Evolutionary conservation across 2,797 vertebrate species (phyloP).

Genomic region (Pteropus rufus): DNA sequence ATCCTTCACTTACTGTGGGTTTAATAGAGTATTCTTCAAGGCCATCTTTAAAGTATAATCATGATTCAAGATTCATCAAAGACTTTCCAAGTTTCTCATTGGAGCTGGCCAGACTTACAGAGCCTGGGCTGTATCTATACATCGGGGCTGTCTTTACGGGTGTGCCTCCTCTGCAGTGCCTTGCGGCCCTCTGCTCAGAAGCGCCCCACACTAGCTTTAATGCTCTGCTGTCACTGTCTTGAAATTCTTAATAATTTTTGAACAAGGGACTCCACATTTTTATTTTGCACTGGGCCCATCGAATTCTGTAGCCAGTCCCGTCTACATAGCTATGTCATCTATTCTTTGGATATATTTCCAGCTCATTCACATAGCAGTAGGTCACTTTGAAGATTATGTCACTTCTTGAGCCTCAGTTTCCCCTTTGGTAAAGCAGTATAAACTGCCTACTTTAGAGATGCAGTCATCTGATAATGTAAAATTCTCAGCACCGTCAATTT

Average conservation of each 20-base stretch:
- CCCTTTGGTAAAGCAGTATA: not conserved
- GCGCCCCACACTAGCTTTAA: not conserved
- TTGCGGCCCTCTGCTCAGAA: not conserved
- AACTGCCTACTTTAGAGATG: not conserved
- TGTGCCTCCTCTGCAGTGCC: not conserved
- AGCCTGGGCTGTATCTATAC: not conserved
- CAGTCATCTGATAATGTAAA: not conserved
- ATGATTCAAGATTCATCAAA: not conserved
- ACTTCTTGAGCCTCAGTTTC: not conserved
- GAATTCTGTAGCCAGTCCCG: not conserved
- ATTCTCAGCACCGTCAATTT: not conserved
- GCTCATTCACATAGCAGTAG: not conserved
- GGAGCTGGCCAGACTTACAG: not conserved
- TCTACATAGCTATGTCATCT: not conserved
- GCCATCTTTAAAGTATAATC: not conserved
- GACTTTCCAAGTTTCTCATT: not conserved
- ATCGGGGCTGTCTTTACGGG: not conserved
- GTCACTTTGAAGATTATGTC: not conserved
- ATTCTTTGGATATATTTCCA: not conserved
- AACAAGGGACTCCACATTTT: not conserved
- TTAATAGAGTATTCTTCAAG: constrained; percentile 14
- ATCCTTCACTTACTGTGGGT: not conserved
- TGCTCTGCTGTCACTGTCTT: not conserved
- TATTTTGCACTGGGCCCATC: not conserved
- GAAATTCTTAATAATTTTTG: not conserved